Evolutionary conservation across 2,888 invertebrate species (phyloP).

Genomic region (Amaurobius ferox): DNA sequence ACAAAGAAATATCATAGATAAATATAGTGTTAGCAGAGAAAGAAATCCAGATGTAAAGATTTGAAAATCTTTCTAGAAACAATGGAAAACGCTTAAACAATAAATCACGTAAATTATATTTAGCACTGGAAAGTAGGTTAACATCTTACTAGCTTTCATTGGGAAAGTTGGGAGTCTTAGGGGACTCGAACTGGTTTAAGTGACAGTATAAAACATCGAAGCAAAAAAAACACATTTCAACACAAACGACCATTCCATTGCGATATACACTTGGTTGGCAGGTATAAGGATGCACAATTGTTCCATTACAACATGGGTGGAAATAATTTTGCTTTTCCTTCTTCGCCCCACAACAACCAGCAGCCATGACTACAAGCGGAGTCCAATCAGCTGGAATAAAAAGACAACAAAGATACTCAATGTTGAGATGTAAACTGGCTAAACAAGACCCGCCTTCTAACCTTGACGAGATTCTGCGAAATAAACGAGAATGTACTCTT

Average conservation of each 20-base stretch:
- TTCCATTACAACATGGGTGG: constrained; percentile 81
- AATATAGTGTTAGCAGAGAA: too few relatives aligned
- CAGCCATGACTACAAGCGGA: constrained; percentile 82
- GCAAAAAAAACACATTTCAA: constrained; percentile 99
- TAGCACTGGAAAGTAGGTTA: constrained; percentile 48
- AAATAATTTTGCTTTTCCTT: constrained; percentile 91
- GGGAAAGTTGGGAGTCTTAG: constrained; percentile 92
- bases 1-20: too few relatives aligned
- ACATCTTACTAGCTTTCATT: constrained; percentile 95
- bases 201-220: constrained; percentile 98
- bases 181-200: constrained; percentile 93
- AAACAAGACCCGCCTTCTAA: not conserved
- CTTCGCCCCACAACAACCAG: constrained; percentile 93
- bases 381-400: constrained; percentile 29
- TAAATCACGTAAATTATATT: constrained; percentile 8
- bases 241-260: constrained; percentile 83
- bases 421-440: not conserved
- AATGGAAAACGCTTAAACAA: not conserved
- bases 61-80: not conserved
- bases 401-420: constrained; percentile 10
- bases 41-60: too few relatives aligned
- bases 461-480: too few relatives aligned
- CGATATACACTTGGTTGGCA: constrained; percentile 68
- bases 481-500: too few relatives aligned
- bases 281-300: constrained; percentile 67